These are phyloP conservation scores for Rhinichthys klamathensis DNA, from an alignment of 2,113 vertebrate genomes.

Conservation along the genomic window DNA sequence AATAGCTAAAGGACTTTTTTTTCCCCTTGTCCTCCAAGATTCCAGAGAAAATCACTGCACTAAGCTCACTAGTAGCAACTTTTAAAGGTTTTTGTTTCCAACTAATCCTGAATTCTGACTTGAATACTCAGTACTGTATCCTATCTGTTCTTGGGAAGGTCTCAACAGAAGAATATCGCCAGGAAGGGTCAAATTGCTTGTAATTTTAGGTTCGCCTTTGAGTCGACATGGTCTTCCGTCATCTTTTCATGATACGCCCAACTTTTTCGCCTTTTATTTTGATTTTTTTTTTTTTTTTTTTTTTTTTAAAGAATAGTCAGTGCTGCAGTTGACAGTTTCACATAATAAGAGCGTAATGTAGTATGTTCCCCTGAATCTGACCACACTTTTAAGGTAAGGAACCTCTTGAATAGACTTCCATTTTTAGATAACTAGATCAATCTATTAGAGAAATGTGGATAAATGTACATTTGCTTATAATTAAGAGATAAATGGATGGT, in stretches of 20 bases:
- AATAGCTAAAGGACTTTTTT: background rate
- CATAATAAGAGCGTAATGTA: background rate
- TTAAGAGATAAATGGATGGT: constrained; percentile 29
- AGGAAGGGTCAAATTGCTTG: constrained; percentile 16
- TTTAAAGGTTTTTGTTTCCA: constrained; percentile 9
- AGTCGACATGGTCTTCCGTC: constrained; percentile 50
- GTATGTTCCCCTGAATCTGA: constrained; percentile 29
- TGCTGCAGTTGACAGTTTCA: constrained; percentile 32
- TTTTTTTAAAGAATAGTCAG: background rate
- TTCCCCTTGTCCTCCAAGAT: background rate
- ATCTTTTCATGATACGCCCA: constrained; percentile 35
- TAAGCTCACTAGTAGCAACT: constrained; percentile 7
- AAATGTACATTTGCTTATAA: constrained; percentile 30
- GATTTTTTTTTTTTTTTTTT: background rate
- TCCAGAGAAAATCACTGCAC: constrained; percentile 39
- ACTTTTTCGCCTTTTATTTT: constrained; percentile 10
- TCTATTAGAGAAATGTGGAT: constrained; percentile 21
- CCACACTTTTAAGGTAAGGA: constrained; percentile 31
- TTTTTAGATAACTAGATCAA: background rate
- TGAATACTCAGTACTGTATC: constrained; percentile 52
- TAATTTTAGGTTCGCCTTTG: constrained; percentile 22
- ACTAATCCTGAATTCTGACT: constrained; percentile 46
- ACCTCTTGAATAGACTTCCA: constrained; percentile 30
- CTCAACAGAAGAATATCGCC: constrained; percentile 29
- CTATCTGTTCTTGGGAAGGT: constrained; percentile 46